These are phyloP conservation scores for Caenorhabditis sp. DNA, from an alignment of 2,888 invertebrate species.

Conservation along the genomic window DNA sequence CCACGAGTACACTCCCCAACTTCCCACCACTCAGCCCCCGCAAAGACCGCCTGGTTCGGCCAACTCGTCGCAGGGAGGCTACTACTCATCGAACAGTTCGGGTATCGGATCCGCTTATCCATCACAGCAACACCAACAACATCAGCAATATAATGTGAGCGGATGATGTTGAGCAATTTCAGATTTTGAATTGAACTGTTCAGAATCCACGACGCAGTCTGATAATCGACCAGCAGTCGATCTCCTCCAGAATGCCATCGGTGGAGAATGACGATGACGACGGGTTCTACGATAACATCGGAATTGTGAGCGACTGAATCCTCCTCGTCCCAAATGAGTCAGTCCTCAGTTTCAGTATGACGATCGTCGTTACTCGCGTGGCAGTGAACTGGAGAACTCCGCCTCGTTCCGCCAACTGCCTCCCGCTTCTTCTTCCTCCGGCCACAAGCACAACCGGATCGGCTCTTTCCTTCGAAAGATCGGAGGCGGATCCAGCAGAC, in stretches of 20 bases:
- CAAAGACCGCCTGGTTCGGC: conserved; percentile 68
- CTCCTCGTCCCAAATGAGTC: not conserved
- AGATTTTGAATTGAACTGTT: not conserved
- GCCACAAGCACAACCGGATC: conserved; percentile 68
- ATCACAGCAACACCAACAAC: conserved; percentile 31
- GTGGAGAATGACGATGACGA: conserved; percentile 76
- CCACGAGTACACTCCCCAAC: conserved; percentile 59
- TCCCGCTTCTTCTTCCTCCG: conserved; percentile 54
- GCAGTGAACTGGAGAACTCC: conserved; percentile 70
- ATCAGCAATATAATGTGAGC: conserved; percentile 40
- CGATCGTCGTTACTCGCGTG: conserved; percentile 69
- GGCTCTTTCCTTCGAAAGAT: conserved; percentile 75
- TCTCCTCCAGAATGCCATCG: conserved; percentile 71
- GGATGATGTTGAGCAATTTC: not conserved
- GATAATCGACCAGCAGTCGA: conserved; percentile 64
- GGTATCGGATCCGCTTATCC: conserved; percentile 59
- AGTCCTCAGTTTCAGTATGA: conserved; percentile 56
- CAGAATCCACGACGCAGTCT: conserved; percentile 61
- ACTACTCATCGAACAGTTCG: conserved; percentile 71
- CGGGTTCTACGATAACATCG: conserved; percentile 77
- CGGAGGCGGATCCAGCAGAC: conserved; percentile 64
- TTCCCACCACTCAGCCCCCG: conserved; percentile 62
- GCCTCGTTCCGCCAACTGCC: conserved; percentile 71
- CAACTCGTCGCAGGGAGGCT: conserved; percentile 73
- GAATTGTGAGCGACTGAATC: conserved; percentile 65